These are phyloP conservation scores for Leptoteleia sp. DNA, from an alignment of 1,140 invertebrate genomes.

Conservation along the genomic window DNA sequence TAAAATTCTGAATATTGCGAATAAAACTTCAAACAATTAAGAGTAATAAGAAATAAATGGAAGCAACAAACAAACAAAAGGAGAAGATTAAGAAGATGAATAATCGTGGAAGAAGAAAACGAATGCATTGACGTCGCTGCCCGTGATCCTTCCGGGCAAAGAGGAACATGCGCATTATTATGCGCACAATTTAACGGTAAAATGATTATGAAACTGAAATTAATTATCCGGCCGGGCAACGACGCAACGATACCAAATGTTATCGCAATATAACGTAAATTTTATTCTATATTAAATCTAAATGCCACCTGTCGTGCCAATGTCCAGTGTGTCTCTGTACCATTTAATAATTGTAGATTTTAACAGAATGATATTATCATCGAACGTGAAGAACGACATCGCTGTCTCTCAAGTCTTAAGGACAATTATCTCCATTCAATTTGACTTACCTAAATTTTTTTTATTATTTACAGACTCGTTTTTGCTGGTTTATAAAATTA, in stretches of 20 bases:
- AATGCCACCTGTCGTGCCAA: conserved; percentile 82
- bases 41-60: conserved; percentile 6
- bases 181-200: too few species aligned
- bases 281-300: conserved; percentile 82
- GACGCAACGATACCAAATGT: conserved; percentile 82
- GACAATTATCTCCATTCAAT: too few species aligned
- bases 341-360: conserved; percentile 81
- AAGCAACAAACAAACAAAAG: conserved; percentile 41
- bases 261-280: conserved; percentile 83
- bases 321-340: conserved; percentile 82
- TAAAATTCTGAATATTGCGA: conserved; percentile 12
- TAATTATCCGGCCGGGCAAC: conserved; percentile 74
- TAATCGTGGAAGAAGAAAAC: conserved; percentile 1
- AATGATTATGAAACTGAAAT: conserved; percentile 24
- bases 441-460: too few species aligned
- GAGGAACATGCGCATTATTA: too few species aligned
- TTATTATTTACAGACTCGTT: too few species aligned
- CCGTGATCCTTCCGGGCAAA: conserved; percentile 30
- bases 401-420: conserved; percentile 39
- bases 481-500: too few species aligned
- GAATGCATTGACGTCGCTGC: conserved; percentile 75
- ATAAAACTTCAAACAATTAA: conserved; percentile 14
- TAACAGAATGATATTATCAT: conserved; percentile 73
- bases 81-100: conserved; percentile 30
- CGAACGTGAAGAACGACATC: conserved; percentile 61